Evolutionary conservation across 1,140 invertebrate species (phyloP).

Genomic region (Gonatopus flavifemur): DNA sequence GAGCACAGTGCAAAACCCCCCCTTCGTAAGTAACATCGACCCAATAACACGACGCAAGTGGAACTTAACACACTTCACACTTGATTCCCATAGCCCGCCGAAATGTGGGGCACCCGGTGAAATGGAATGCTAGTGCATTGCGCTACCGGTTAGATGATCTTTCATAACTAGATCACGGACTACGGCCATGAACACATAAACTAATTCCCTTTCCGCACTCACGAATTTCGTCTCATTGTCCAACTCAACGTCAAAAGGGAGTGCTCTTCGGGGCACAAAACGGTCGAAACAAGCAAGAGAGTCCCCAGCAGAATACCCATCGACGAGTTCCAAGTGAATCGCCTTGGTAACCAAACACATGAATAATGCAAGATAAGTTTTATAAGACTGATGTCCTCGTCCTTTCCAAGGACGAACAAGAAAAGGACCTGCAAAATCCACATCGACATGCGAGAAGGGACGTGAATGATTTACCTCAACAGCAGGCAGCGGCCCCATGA

Average conservation of each 20-base stretch:
- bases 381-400: too few relatives aligned
- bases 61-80: slow-evolving; percentile 10
- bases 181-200: slow-evolving; percentile 4
- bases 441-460: too few relatives aligned
- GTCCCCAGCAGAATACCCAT: too few relatives aligned
- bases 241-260: slow-evolving; percentile 22
- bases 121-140: neutral
- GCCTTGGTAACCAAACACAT: too few relatives aligned
- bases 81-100: too few relatives aligned
- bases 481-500: neutral
- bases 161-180: neutral
- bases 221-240: slow-evolving; percentile 44
- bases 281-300: too few relatives aligned
- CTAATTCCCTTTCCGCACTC: slow-evolving; percentile 12
- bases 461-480: neutral
- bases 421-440: too few relatives aligned
- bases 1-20: slow-evolving; percentile 26
- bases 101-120: slow-evolving; percentile 19
- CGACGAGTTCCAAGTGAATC: too few relatives aligned
- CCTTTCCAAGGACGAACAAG: too few relatives aligned
- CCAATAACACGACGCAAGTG: slow-evolving; percentile 22
- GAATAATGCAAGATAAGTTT: too few relatives aligned
- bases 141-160: neutral
- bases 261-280: too few relatives aligned
- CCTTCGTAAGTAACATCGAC: slow-evolving; percentile 13